Evolutionary conservation across 2,113 vertebrate species (phyloP).

Genomic region (Asarcornis scutulata): DNA sequence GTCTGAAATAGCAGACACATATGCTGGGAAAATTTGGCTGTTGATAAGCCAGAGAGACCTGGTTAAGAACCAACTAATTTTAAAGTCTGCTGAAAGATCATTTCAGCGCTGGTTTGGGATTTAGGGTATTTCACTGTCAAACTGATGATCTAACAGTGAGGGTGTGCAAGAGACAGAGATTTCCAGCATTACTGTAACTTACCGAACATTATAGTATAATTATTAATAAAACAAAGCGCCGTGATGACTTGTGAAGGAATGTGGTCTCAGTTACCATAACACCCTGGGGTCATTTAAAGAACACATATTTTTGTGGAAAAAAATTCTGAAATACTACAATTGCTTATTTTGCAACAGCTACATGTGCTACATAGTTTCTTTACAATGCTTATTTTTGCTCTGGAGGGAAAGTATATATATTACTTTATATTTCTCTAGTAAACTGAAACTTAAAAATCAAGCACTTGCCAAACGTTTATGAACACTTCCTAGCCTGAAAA

Average conservation of each 20-base stretch:
- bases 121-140: conserved; percentile 23
- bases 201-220: background rate
- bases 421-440: background rate
- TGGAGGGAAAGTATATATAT: background rate
- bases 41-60: conserved; percentile 25
- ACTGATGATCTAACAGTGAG: conserved; percentile 12
- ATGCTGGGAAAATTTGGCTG: conserved; percentile 58
- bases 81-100: conserved; percentile 7
- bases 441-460: background rate
- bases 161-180: background rate
- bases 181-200: background rate
- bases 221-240: background rate
- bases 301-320: background rate
- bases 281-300: conserved; percentile 3
- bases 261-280: conserved; percentile 16
- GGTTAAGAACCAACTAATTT: conserved; percentile 20
- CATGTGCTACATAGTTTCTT: background rate
- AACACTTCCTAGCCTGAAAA: background rate
- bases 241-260: conserved; percentile 50
- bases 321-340: background rate
- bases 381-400: conserved; percentile 13
- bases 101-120: conserved; percentile 3
- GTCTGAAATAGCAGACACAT: conserved; percentile 33
- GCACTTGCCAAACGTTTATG: background rate
- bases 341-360: conserved; percentile 17